These are phyloP conservation scores for Hyla sarda DNA, from an alignment of 2,113 vertebrate genomes.

Conservation along the genomic window DNA sequence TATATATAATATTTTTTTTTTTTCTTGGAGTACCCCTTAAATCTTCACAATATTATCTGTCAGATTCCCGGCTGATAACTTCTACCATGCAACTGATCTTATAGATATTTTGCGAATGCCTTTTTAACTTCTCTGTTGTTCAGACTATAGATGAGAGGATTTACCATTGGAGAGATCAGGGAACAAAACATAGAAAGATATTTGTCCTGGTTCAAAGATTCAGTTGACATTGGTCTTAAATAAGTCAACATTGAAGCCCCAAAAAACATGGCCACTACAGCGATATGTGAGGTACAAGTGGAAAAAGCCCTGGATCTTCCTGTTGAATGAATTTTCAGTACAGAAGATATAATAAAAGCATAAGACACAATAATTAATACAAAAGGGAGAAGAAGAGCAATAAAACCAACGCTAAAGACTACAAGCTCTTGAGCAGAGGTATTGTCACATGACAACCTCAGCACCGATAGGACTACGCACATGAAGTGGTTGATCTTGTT, in stretches of 20 bases:
- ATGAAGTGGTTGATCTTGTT: constrained; percentile 58
- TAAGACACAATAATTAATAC: constrained; percentile 48
- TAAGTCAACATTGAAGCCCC: neutral
- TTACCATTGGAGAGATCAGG: neutral
- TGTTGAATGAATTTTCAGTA: constrained; percentile 20
- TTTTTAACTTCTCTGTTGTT: neutral
- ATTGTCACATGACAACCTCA: constrained; percentile 47
- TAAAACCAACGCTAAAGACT: neutral
- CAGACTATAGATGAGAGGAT: neutral
- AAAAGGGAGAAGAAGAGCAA: constrained; percentile 32
- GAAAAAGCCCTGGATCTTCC: constrained; percentile 16
- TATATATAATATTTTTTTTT: no score
- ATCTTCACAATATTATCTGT: no score
- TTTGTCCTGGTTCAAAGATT: neutral
- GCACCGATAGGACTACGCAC: constrained; percentile 20
- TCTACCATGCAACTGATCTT: no score
- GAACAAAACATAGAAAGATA: neutral
- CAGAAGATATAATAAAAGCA: neutral
- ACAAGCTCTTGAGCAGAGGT: neutral
- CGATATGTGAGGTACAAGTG: neutral
- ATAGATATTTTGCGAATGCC: neutral
- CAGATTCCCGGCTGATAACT: no score
- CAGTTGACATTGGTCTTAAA: constrained; percentile 12
- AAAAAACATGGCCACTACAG: constrained; percentile 14
- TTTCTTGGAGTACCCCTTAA: no score